phyloP scores from a whole-genome alignment of 2,113 vertebrate species.

The Oncorhynchus nerka region DNA sequence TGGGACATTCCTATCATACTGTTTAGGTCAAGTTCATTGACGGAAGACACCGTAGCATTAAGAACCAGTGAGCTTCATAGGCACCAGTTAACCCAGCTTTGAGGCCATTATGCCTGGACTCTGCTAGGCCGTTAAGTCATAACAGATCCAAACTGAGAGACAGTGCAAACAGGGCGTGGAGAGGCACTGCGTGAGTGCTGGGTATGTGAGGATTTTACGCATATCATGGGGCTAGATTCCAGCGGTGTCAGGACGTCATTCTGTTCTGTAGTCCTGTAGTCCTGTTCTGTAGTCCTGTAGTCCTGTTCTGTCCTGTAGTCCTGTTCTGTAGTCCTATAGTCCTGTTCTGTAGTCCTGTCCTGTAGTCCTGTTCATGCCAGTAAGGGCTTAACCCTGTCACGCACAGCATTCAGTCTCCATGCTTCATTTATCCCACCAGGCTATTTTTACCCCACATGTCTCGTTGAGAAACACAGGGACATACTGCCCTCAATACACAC shows the following conservation, averaged over 20 bases:
- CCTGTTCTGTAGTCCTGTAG: background rate
- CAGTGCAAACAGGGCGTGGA: background rate
- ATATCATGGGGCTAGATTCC: background rate
- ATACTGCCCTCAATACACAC: background rate
- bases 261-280: background rate
- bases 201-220: background rate
- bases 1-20: background rate
- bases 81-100: background rate
- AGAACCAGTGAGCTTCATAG: background rate
- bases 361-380: background rate
- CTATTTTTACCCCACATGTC: slow-evolving; percentile 3
- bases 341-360: background rate
- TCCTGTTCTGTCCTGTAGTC: background rate
- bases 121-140: background rate
- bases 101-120: background rate
- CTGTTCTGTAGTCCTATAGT: background rate
- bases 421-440: background rate
- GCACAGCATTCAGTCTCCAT: background rate
- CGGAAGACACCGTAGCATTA: background rate
- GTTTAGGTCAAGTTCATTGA: background rate
- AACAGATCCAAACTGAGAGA: background rate
- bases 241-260: background rate
- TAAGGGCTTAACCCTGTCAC: background rate
- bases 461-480: background rate
- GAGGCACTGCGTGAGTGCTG: background rate